Percentiles rank a stretch among this genome's conserved stretches.
phyloP scores from a whole-genome alignment of 2,888 invertebrate genomes.

The Campopleginae sp. region DNA sequence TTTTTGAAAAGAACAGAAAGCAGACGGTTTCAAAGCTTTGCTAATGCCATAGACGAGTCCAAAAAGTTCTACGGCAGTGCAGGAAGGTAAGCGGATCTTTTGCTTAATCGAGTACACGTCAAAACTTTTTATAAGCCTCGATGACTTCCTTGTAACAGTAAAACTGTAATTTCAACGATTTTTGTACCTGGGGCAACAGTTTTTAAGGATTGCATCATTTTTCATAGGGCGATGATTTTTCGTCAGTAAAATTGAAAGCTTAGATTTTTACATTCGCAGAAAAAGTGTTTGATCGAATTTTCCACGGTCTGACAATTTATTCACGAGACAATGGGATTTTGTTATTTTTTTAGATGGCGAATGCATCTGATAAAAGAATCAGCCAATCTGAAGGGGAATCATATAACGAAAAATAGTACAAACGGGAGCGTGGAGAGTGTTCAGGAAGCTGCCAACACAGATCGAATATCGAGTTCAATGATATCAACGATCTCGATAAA shows the following conservation, averaged over 20 bases:
- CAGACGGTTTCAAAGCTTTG: conserved; percentile 69
- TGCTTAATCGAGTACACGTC: background rate
- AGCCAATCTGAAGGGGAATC: conserved; percentile 51
- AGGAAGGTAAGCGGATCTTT: background rate
- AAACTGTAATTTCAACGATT: background rate
- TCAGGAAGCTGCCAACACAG: conserved; percentile 49
- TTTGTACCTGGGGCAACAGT: no score
- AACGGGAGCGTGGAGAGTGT: conserved; percentile 58
- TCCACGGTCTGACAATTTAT: background rate
- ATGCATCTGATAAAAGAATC: conserved; percentile 76
- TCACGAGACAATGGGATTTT: background rate
- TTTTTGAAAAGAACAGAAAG: conserved; percentile 79
- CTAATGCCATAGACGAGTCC: conserved; percentile 71
- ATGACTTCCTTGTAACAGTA: background rate
- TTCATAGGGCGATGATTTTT: background rate
- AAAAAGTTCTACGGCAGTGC: conserved; percentile 73
- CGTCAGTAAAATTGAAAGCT: background rate
- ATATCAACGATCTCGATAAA: conserved; percentile 59
- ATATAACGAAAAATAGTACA: conserved; percentile 47
- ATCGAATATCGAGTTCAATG: conserved; percentile 48
- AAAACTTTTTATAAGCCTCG: background rate
- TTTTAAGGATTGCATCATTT: no score
- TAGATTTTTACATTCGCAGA: background rate
- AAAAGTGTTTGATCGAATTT: background rate
- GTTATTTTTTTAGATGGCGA: conserved; percentile 76